phyloP scores from a whole-genome alignment of 2,888 invertebrate genomes.

The Lasioglossum oenotherae region DNA sequence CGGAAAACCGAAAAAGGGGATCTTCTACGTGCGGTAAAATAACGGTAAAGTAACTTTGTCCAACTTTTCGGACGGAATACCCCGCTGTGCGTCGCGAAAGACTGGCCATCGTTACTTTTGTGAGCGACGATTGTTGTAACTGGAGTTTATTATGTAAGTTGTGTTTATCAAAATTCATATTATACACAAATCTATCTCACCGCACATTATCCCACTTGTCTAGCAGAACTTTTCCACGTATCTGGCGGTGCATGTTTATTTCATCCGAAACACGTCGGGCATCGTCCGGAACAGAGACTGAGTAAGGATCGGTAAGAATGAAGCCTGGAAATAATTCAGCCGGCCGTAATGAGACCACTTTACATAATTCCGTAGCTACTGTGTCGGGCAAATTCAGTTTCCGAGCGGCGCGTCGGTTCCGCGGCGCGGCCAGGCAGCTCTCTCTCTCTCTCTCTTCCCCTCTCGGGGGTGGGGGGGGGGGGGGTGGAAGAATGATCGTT shows the following conservation, averaged over 20 bases:
- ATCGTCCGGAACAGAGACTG: neutral
- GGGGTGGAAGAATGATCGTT: conserved; percentile 38
- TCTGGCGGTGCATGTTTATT: conserved; percentile 10
- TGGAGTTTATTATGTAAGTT: too few species aligned
- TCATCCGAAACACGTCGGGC: neutral
- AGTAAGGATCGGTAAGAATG: conserved; percentile 29
- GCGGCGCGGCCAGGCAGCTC: neutral
- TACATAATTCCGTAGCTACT: conserved; percentile 42
- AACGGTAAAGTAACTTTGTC: too few species aligned
- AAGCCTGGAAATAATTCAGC: conserved; percentile 36
- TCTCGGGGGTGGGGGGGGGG: neutral
- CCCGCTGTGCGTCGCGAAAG: too few species aligned
- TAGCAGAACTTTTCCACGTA: neutral
- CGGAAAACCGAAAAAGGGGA: too few species aligned
- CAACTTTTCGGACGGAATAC: too few species aligned
- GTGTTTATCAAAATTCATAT: too few species aligned
- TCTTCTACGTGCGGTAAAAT: too few species aligned
- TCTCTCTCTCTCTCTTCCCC: neutral
- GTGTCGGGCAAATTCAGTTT: conserved; percentile 16
- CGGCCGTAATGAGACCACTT: conserved; percentile 46
- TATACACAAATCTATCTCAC: too few species aligned
- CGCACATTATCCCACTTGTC: too few species aligned
- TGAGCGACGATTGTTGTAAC: too few species aligned
- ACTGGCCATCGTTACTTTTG: neutral
- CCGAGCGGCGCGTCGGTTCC: neutral